These are phyloP conservation scores for Protomyctophum bolini DNA, from an alignment of 2,113 vertebrate species.

Conservation along the genomic window DNA sequence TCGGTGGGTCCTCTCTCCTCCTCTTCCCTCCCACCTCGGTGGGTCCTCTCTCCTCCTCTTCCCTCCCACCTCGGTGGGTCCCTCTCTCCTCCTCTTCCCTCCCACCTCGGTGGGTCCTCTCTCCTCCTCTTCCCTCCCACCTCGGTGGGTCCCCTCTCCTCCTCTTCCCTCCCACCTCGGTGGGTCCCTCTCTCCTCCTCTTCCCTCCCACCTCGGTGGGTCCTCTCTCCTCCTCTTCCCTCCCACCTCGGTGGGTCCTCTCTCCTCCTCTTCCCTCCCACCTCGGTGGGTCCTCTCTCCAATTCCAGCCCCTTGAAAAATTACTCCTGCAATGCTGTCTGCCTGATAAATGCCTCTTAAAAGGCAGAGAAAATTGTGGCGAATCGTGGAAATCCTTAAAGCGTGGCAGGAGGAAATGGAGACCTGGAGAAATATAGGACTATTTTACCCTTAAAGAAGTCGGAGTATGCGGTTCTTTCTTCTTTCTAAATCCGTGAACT, in stretches of 20 bases:
- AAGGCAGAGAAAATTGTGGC: conserved; percentile 27
- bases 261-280: conserved; percentile 50
- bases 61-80: too few relatives aligned
- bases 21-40: too few relatives aligned
- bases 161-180: too few relatives aligned
- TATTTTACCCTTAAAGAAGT: conserved; percentile 24
- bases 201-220: too few relatives aligned
- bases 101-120: too few relatives aligned
- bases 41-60: conserved; percentile 48
- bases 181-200: too few relatives aligned
- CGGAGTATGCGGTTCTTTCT: background rate
- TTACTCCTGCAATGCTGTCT: conserved; percentile 36
- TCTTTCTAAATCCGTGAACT: background rate
- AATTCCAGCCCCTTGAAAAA: conserved; percentile 37
- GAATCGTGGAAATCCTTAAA: conserved; percentile 23
- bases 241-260: too few relatives aligned
- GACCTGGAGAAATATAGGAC: conserved; percentile 26
- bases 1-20: background rate
- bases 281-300: background rate
- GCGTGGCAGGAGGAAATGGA: conserved; percentile 27
- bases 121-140: conserved; percentile 50
- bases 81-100: background rate
- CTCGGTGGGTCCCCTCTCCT: background rate
- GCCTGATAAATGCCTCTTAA: conserved; percentile 51
- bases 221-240: conserved; percentile 10